phyloP scores from a whole-genome alignment of 2,113 vertebrate species.

The Anarrhichthys ocellatus region DNA sequence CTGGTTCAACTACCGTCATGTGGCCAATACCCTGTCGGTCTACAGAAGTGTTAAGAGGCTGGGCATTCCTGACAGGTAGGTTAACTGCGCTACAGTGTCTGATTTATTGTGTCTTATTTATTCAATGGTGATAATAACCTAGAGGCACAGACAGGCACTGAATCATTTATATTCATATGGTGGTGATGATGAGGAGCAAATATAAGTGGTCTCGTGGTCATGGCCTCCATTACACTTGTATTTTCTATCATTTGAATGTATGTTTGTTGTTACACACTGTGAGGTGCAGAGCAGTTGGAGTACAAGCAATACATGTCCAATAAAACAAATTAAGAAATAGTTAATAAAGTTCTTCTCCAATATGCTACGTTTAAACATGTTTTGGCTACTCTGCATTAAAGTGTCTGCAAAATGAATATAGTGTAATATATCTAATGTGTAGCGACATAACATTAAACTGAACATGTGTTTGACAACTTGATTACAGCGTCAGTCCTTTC shows the following conservation, averaged over 20 bases:
- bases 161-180: no score
- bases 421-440: neutral
- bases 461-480: neutral
- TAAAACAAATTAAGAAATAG: neutral
- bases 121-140: neutral
- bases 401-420: neutral
- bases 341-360: neutral
- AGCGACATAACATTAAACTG: neutral
- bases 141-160: neutral
- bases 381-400: no score
- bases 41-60: slow-evolving; percentile 98
- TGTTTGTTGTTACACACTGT: no score
- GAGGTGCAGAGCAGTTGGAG: neutral
- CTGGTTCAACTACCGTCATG: slow-evolving; percentile 99
- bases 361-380: neutral
- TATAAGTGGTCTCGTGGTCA: neutral
- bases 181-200: no score
- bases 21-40: slow-evolving; percentile 96
- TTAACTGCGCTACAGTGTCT: neutral
- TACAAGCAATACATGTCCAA: neutral
- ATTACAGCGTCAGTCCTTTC: neutral
- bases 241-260: neutral
- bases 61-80: slow-evolving; percentile 96
- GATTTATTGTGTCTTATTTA: neutral
- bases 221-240: neutral